Conservation (phyloP, 2,113 vertebrate genomes). For the Gobiocypris rarus region DNA sequence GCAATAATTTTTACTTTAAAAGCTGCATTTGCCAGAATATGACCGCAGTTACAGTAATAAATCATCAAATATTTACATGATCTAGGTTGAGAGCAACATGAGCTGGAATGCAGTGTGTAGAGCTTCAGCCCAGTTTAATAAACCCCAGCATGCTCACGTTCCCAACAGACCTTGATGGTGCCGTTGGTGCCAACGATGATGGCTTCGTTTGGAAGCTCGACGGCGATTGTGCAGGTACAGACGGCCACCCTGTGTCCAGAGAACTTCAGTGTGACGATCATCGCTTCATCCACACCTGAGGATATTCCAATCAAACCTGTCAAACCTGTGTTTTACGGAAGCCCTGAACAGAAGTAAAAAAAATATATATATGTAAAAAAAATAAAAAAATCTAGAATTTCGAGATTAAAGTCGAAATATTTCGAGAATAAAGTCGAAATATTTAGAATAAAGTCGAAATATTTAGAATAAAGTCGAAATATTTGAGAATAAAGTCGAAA, state of each 20-base stretch:
- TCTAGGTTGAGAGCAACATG: not conserved
- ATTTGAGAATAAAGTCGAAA: too few species aligned
- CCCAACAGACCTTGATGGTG: conserved; percentile 68
- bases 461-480: too few species aligned
- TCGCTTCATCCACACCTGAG: conserved; percentile 77
- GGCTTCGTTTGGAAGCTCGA: conserved; percentile 71
- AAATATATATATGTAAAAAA: too few species aligned
- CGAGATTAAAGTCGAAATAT: too few species aligned
- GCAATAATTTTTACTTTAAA: not conserved
- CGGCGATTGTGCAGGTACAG: conserved; percentile 65
- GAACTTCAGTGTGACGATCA: conserved; percentile 75
- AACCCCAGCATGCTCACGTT: not conserved
- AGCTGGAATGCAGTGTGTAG: too few species aligned
- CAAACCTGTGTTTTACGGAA: too few species aligned
- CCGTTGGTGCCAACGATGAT: conserved; percentile 79
- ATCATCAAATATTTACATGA: not conserved
- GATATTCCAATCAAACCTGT: not conserved
- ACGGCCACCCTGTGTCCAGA: conserved; percentile 75
- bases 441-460: too few species aligned
- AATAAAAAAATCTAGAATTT: too few species aligned
- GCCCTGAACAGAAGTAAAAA: too few species aligned
- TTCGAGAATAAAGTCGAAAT: too few species aligned
- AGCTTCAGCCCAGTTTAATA: not conserved
- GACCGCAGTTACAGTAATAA: not conserved
- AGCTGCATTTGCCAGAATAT: not conserved